Evolutionary conservation across 92 coral and sea anemone species (phyloP), one percentile per base, ranked within the genome.

Genomic region (Actinernus sp.): DNA sequence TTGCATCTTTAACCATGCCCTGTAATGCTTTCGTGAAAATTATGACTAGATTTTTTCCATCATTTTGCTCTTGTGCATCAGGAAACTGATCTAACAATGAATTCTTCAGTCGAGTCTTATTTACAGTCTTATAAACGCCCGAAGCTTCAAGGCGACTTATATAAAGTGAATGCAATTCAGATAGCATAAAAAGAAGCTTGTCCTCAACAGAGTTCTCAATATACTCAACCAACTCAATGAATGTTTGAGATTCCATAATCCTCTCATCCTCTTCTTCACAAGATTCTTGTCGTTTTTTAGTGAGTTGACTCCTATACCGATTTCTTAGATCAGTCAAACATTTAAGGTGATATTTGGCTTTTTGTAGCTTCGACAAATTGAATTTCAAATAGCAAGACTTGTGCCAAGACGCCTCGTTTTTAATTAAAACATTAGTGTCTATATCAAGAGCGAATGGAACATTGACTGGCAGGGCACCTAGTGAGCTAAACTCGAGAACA

Each of bases 251-350:
- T 52, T 73, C 92, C 31, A 40, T 70, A 18, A 86, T 61, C 44
- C 65, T 65, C 37, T 79, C 87, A 24, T 44, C 65, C 5, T 72
- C 74, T 36, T 57, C 38, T 61, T 61, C 83, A 61, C 44, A 80
- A 0, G 62, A 49, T 54, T 53, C 74, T 61, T 73, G 65, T 20
- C 59, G 71, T 59, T 71, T 63, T 55, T 71, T 79, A 3, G 83
- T 22, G 38, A 51, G 22, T 31, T 74, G 81, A 23, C 45, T 36
- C 50, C 81, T 74, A 57, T 86, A 81, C 11, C 85, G 81, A 22
- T 81, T 81, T 52, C 84, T 67, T 31, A 86, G 71, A 37, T 81
- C 81, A 21, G 84, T 86, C 84, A 86, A 13, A 50, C 88, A 80
- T 36, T 81, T 73, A 21, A 79, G 46, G 38, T 86, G 87, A 29